Percentiles rank a stretch among this genome's conserved stretches.
Conservation (phyloP, 2,113 vertebrate genomes). For the Tupaia chinensis region DNA sequence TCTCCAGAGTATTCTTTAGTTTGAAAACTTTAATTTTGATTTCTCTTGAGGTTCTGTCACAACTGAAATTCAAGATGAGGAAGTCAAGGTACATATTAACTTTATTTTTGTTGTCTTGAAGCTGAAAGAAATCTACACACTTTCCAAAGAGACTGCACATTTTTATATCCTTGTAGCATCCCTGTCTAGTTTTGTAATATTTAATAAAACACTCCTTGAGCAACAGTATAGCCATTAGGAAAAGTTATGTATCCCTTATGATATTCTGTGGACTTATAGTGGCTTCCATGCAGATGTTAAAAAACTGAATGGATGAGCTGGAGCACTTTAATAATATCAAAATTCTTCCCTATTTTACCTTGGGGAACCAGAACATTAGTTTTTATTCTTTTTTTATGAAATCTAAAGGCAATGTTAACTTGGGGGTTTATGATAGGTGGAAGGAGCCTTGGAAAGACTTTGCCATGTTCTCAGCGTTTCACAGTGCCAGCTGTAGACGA, state of each 20-base stretch:
- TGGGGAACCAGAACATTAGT: neutral
- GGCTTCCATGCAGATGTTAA: neutral
- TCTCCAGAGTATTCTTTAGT: neutral
- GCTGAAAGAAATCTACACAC: neutral
- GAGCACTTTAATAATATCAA: neutral
- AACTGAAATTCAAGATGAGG: constrained; percentile 36
- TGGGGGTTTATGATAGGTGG: neutral
- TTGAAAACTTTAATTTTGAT: constrained; percentile 14
- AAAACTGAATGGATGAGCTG: neutral
- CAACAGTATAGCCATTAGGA: neutral
- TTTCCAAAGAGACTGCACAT: neutral
- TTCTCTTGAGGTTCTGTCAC: neutral
- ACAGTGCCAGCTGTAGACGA: neutral
- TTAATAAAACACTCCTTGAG: neutral
- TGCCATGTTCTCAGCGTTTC: neutral
- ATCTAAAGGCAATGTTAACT: neutral
- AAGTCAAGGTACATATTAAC: neutral
- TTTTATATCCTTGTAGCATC: neutral
- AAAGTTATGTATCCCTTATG: neutral
- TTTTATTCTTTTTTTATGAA: neutral
- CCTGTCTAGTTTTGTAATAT: neutral
- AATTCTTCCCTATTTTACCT: neutral
- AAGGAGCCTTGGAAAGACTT: neutral
- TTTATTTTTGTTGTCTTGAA: constrained; percentile 44
- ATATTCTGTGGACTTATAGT: neutral